phyloP scores from a whole-genome alignment of 2,797 vertebrate genomes.

The Yasuhikotakia modesta region DNA sequence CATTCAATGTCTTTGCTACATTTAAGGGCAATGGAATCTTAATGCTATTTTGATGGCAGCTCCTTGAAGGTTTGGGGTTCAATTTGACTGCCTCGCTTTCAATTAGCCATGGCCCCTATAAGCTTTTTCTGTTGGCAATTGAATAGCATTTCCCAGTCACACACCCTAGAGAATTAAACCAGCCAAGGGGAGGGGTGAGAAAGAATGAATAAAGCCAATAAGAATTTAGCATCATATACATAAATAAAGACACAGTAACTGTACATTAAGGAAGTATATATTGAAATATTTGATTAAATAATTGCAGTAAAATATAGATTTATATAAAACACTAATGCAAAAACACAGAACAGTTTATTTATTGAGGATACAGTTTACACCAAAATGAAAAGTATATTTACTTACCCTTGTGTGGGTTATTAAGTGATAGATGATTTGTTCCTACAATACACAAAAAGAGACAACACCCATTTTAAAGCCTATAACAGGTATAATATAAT shows the following conservation, averaged over 20 bases:
- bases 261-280: too few relatives aligned
- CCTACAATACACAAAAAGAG: too few relatives aligned
- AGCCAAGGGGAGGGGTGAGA: conserved; percentile 24
- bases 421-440: too few relatives aligned
- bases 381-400: neutral
- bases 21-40: conserved; percentile 55
- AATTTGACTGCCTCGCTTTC: conserved; percentile 64
- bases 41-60: conserved; percentile 56
- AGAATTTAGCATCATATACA: conserved; percentile 33
- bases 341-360: neutral
- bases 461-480: too few relatives aligned
- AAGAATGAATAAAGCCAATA: conserved; percentile 51
- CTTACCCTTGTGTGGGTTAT: too few relatives aligned
- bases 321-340: neutral
- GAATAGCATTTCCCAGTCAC: conserved; percentile 6
- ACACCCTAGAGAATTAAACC: neutral
- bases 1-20: conserved; percentile 30
- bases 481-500: too few relatives aligned
- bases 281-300: conserved; percentile 60
- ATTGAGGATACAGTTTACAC: neutral
- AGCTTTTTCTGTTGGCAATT: conserved; percentile 17
- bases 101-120: conserved; percentile 58
- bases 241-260: too few relatives aligned
- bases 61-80: conserved; percentile 63
- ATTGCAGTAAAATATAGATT: neutral